Evolutionary conservation across 2,797 vertebrate species (phyloP).

Genomic region (Rhynchotus rufescens): DNA sequence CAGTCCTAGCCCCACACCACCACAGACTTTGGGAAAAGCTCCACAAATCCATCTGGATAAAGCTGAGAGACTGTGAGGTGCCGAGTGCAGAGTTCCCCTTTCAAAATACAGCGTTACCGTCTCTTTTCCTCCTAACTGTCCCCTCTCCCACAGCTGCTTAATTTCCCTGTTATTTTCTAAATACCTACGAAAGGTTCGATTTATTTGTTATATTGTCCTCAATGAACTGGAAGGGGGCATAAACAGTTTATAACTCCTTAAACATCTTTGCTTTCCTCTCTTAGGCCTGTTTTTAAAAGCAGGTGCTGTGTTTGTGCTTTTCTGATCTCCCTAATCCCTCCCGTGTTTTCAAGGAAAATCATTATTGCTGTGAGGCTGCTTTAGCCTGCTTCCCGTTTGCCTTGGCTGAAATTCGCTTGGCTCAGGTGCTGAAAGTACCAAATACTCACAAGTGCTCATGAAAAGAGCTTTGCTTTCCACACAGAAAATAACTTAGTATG

Average conservation of each 20-base stretch:
- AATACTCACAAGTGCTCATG: neutral
- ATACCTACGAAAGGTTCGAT: neutral
- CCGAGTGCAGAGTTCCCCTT: neutral
- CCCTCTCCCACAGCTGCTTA: accelerated
- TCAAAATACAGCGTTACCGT: neutral
- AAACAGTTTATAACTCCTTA: neutral
- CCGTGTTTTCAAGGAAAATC: neutral
- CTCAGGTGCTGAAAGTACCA: neutral
- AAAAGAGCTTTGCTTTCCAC: neutral
- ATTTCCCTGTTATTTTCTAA: neutral
- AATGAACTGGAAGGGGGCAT: neutral
- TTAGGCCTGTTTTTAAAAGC: neutral
- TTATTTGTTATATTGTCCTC: neutral
- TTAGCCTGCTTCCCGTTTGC: neutral
- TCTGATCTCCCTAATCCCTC: neutral
- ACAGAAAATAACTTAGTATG: neutral
- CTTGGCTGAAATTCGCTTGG: neutral
- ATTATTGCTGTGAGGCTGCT: neutral
- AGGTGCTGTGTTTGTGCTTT: neutral
- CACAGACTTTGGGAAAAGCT: neutral
- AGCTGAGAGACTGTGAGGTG: neutral
- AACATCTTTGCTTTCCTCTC: neutral
- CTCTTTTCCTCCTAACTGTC: neutral
- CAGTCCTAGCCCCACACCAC: neutral
- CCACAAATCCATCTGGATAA: neutral